Conservation (phyloP, 2,113 vertebrate genomes). For the Anguilla japonica region DNA sequence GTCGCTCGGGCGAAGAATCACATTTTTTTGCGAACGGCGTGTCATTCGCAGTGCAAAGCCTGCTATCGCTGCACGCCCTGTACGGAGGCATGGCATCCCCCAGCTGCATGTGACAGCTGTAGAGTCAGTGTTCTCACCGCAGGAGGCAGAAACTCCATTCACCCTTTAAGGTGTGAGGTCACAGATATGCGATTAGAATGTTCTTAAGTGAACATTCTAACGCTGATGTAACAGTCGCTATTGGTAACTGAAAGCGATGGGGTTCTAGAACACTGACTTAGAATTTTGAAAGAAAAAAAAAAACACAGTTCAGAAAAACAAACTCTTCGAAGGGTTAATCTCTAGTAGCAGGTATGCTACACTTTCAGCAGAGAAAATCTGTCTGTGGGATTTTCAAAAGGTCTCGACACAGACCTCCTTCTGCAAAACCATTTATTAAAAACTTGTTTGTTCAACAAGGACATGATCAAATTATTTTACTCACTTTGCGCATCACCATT, state of each 20-base stretch:
- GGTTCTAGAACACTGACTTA: too few relatives aligned
- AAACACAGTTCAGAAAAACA: too few relatives aligned
- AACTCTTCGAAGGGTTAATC: neutral
- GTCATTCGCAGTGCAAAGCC: too few relatives aligned
- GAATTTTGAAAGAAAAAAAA: too few relatives aligned
- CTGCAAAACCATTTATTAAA: neutral
- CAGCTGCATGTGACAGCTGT: neutral
- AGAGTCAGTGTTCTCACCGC: neutral
- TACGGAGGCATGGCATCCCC: conserved; percentile 13
- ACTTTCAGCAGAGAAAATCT: neutral
- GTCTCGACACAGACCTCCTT: neutral
- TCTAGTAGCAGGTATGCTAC: neutral
- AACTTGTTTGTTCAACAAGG: conserved; percentile 8
- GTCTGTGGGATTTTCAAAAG: conserved; percentile 22
- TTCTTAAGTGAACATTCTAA: too few relatives aligned
- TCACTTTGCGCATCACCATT: conserved; percentile 1
- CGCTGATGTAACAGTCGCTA: too few relatives aligned
- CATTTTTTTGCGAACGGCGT: too few relatives aligned
- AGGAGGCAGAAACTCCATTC: neutral
- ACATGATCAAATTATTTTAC: neutral
- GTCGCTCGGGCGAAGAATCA: too few relatives aligned
- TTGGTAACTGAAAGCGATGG: too few relatives aligned
- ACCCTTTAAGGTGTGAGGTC: too few relatives aligned
- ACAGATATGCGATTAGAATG: too few relatives aligned
- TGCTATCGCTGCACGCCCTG: neutral